Percentiles rank a stretch among this genome's conserved stretches.
These are phyloP conservation scores for Stictocephala bisonia DNA, from an alignment of 2,888 invertebrate species.

Conservation along the genomic window DNA sequence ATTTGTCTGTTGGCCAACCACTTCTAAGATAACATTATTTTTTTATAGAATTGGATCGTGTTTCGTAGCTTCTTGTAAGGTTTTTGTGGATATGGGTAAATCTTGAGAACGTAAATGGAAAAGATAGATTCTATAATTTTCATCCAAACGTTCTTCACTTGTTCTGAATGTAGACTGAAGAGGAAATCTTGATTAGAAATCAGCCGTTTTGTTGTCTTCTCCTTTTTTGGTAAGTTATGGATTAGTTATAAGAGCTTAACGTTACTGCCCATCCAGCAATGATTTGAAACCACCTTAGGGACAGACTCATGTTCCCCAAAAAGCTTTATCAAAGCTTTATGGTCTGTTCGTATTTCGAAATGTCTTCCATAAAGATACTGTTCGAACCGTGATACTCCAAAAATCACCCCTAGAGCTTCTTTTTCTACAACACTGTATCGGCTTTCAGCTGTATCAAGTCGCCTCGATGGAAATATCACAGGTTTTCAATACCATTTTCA, in stretches of 20 bases:
- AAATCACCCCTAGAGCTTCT: constrained; percentile 5
- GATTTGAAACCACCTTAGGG: neutral
- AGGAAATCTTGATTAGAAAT: constrained; percentile 38
- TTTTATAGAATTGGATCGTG: neutral
- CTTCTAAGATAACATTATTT: neutral
- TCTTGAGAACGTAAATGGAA: constrained; percentile 2
- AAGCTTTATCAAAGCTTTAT: constrained; percentile 5
- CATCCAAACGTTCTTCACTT: neutral
- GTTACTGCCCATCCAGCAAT: constrained; percentile 16
- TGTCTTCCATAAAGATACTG: constrained; percentile 21
- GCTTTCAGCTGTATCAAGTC: neutral
- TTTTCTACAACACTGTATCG: constrained; percentile 33
- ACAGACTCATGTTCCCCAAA: constrained; percentile 6
- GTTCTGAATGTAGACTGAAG: neutral
- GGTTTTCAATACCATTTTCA: constrained; percentile 31
- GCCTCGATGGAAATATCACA: neutral
- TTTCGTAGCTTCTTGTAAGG: constrained; percentile 6
- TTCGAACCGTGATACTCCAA: neutral
- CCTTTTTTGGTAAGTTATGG: constrained; percentile 16
- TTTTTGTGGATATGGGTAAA: neutral
- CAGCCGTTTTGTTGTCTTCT: no score
- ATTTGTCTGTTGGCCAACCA: constrained; percentile 1
- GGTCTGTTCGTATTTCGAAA: constrained; percentile 16
- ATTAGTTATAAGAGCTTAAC: constrained; percentile 6
- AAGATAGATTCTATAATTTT: neutral